phyloP scores from a whole-genome alignment of 2,888 invertebrate genomes.

The Leistus spinibarbis region DNA sequence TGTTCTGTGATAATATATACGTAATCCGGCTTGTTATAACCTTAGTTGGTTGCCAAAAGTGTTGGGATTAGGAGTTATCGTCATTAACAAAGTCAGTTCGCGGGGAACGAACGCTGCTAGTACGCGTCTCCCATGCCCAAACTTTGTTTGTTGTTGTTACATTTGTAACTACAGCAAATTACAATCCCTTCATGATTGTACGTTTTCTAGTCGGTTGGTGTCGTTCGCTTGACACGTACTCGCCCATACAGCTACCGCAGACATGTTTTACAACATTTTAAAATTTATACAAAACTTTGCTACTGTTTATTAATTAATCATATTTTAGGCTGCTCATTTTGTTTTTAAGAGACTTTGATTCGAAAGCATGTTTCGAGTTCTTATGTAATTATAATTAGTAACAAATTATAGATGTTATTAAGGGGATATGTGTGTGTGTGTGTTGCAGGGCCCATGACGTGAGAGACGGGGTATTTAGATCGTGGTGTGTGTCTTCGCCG shows the following conservation, averaged over 20 bases:
- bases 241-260: not conserved
- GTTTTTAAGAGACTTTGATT: no score
- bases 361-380: no score
- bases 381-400: no score
- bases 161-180: not conserved
- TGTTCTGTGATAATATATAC: not conserved
- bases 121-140: not conserved
- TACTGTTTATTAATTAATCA: not conserved
- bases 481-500: constrained; percentile 32
- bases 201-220: not conserved
- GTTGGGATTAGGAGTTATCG: not conserved
- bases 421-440: constrained; percentile 13
- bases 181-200: not conserved
- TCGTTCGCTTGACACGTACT: not conserved
- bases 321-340: not conserved
- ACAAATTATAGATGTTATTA: not conserved
- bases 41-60: not conserved
- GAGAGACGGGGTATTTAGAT: constrained; percentile 38
- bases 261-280: not conserved
- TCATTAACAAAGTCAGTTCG: not conserved
- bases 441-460: constrained; percentile 56
- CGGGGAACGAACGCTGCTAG: not conserved
- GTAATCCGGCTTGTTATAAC: not conserved
- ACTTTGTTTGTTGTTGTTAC: not conserved
- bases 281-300: not conserved